Percentiles rank a stretch among this genome's conserved stretches.
These are phyloP conservation scores for Halictus quadricinctus DNA, from an alignment of 2,888 invertebrate genomes.

Conservation along the genomic window DNA sequence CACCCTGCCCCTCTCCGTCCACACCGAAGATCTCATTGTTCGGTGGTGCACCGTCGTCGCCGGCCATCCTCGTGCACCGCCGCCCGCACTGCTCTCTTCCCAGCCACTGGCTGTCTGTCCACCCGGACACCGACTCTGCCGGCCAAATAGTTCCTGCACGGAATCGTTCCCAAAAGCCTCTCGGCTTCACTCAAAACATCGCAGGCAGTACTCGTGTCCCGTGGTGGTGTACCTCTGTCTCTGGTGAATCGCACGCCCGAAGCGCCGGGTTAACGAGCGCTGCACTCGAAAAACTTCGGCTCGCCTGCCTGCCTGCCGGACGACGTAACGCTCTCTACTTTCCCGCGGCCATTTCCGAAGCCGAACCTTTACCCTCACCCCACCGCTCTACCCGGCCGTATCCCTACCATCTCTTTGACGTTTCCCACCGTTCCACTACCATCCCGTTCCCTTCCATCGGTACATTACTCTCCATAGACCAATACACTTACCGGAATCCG, in stretches of 20 bases:
- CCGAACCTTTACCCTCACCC: conserved; percentile 60
- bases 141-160: background rate
- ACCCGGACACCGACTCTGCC: conserved; percentile 16
- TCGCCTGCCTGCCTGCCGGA: conserved; percentile 60
- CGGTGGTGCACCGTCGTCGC: conserved; percentile 69
- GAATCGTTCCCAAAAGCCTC: background rate
- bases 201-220: conserved; percentile 5
- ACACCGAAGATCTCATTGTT: conserved; percentile 76
- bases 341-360: conserved; percentile 82
- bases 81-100: conserved; percentile 41
- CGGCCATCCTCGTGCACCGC: conserved; percentile 73
- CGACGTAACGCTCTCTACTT: conserved; percentile 79
- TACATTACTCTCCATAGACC: conserved; percentile 27
- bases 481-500: conserved; percentile 9
- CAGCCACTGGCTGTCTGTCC: conserved; percentile 38
- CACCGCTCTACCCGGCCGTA: conserved; percentile 45
- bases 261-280: conserved; percentile 56
- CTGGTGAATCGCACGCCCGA: conserved; percentile 40
- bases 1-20: conserved; percentile 68
- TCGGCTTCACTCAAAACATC: conserved; percentile 42
- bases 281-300: conserved; percentile 51
- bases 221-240: background rate
- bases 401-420: conserved; percentile 55
- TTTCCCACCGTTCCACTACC: conserved; percentile 52
- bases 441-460: conserved; percentile 41